Conservation (phyloP, 2,797 vertebrate species). For the Bucorvus abyssinicus region DNA sequence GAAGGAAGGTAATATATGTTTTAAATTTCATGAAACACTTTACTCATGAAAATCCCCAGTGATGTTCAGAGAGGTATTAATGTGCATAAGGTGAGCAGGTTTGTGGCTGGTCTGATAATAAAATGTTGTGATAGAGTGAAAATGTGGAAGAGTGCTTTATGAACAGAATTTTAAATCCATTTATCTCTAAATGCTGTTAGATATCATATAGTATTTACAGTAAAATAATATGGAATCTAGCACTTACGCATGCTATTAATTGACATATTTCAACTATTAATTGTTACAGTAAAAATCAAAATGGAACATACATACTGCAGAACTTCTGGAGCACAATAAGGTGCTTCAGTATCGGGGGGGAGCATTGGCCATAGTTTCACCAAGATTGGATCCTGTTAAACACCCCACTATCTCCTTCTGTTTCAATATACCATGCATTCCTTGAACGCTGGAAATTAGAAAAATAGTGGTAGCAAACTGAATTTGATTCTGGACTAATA, state of each 20-base stretch:
- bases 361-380: rapidly evolving
- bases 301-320: neutral
- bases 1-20: constrained; percentile 21
- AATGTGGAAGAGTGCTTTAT: neutral
- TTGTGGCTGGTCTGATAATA: neutral
- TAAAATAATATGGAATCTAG: neutral
- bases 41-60: neutral
- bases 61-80: neutral
- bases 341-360: too few species aligned
- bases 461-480: neutral
- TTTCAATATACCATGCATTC: neutral
- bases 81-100: neutral
- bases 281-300: neutral
- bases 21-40: constrained; percentile 43
- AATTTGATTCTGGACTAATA: neutral
- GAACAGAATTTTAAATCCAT: neutral
- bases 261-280: neutral
- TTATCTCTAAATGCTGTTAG: neutral
- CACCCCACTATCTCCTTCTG: neutral
- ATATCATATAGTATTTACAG: neutral
- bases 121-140: neutral
- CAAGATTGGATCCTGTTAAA: neutral
- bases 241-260: neutral
- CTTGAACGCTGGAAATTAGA: neutral
- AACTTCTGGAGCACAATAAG: neutral